Evolutionary conservation across 1,140 invertebrate species (phyloP), one percentile per base, ranked within the genome.

Genomic region (Lepidurus apus): DNA sequence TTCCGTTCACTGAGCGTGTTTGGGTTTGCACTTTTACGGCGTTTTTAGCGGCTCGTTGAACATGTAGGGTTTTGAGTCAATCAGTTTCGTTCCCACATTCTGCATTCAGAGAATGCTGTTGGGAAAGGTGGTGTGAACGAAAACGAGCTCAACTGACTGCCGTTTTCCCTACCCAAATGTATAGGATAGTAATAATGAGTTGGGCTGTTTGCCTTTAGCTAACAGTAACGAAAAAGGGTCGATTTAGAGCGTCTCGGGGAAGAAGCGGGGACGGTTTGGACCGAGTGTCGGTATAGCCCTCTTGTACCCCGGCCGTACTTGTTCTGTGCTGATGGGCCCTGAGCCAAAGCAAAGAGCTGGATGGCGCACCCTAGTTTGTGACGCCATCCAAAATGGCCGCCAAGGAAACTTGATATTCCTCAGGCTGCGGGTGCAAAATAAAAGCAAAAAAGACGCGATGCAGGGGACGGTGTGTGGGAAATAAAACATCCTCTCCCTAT

Each of bases 371-470:
- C 53, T 21, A 65, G 53, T 21, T 65, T 65, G 13, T 65, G 53
- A 65, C 53, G 53, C 53, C 53, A 65, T 65, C 5, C 53, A 65
- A 65, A 17, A 65, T 65, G 53, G 53, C 53, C 53, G 53, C 53
- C 53, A 17, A 21, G 17, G 53, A n/a, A 65, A 65, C 53, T 65
- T 65, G 53, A 65, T 65, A 65, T 13, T 65, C 17, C 53, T 17
- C 53, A 65, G 53, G 53, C 53, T 65, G 53, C 21, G 53, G 53
- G 53, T 65, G 53, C 53, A 65, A 65, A 65, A 65, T 65, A 7
- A 13, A 65, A 65, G 53, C 53, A 65, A 65, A 65, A 65, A 65
- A 21, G 21, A 65, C 17, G 53, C 53, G 21, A 11, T 65, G 53
- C 53, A 65, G 53, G 53, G 53, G 53, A 21, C 21, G 53, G 53